These are phyloP conservation scores for Rhaphigaster nebulosa DNA, from an alignment of 2,888 invertebrate genomes.

Conservation along the genomic window DNA sequence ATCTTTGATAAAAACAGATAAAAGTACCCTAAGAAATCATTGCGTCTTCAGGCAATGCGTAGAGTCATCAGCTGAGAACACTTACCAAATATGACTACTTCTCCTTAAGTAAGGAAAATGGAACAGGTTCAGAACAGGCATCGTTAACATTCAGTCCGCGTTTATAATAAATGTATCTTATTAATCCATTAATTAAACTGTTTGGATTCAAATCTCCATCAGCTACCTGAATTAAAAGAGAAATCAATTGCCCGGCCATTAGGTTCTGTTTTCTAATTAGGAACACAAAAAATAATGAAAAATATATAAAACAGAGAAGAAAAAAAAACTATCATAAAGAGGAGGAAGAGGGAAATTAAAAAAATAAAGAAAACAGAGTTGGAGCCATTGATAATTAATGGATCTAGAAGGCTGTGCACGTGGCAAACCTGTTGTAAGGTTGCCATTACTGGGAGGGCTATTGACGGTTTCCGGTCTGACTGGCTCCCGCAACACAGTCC, in stretches of 20 bases:
- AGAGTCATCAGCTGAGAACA: background rate
- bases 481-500: slow-evolving; percentile 42
- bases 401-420: slow-evolving; percentile 39
- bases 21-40: no score
- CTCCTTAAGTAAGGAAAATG: background rate
- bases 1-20: no score
- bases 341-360: slow-evolving; percentile 19
- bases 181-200: slow-evolving; percentile 21
- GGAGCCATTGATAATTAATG: slow-evolving; percentile 40
- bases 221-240: slow-evolving; percentile 36
- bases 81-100: background rate
- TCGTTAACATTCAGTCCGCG: background rate
- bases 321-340: background rate
- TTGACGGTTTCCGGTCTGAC: slow-evolving; percentile 48
- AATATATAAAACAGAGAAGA: background rate
- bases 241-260: slow-evolving; percentile 19
- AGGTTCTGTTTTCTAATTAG: slow-evolving; percentile 25
- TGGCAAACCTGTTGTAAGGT: slow-evolving; percentile 53
- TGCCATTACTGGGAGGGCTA: slow-evolving; percentile 49
- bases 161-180: slow-evolving; percentile 26
- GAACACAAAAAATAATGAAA: background rate
- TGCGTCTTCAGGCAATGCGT: background rate
- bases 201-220: background rate
- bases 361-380: background rate
- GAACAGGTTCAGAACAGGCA: background rate